phyloP scores from a whole-genome alignment of 2,113 vertebrate species.

The Colius striatus region DNA sequence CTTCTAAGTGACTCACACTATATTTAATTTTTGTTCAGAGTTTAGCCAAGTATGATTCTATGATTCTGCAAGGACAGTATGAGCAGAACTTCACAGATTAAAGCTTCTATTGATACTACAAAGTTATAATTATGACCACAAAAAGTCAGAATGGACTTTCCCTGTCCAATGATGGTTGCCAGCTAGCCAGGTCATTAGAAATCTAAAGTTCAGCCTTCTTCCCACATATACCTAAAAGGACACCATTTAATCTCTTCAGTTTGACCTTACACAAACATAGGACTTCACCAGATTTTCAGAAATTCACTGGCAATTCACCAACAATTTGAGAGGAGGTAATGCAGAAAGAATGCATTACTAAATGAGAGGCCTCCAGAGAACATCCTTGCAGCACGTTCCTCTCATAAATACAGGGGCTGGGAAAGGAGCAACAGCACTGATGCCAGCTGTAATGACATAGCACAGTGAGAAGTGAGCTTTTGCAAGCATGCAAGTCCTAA shows the following conservation, averaged over 20 bases:
- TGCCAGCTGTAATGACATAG: background rate
- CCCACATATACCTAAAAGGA: background rate
- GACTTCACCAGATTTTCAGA: background rate
- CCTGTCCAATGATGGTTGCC: background rate
- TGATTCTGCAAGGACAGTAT: background rate
- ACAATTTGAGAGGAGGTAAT: background rate
- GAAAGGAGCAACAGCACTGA: background rate
- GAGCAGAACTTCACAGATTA: background rate
- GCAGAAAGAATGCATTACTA: background rate
- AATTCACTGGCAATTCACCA: background rate
- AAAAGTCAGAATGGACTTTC: background rate
- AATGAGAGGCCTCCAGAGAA: background rate
- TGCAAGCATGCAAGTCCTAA: background rate
- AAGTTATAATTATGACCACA: background rate
- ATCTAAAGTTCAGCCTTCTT: background rate
- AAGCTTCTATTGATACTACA: background rate
- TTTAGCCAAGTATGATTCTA: background rate
- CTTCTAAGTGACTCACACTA: background rate
- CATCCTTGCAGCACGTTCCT: background rate
- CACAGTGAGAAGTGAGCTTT: background rate
- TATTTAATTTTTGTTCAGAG: background rate
- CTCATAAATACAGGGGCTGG: background rate
- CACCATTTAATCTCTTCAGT: background rate
- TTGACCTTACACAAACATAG: background rate
- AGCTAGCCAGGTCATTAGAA: background rate